A percentile compares a stretch with the other conserved stretches of the same genome.
Conservation (phyloP, 2,113 vertebrate genomes). For the Tylochromis polylepis region DNA sequence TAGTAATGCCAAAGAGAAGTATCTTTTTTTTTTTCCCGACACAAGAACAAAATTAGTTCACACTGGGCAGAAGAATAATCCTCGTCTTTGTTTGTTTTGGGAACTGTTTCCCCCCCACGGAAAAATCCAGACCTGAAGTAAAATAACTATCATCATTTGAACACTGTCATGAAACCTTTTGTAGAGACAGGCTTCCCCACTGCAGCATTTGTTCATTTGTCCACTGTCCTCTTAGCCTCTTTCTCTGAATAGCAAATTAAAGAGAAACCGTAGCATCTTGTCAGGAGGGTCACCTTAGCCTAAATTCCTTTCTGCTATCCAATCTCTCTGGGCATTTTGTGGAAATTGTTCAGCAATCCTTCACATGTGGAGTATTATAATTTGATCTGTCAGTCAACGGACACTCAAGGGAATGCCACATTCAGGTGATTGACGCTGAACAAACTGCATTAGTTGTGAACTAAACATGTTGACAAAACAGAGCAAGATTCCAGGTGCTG, state of each 20-base stretch:
- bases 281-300: not conserved
- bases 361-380: constrained; percentile 21
- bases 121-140: not conserved
- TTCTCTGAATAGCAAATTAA: not conserved
- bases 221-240: not conserved
- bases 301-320: constrained; percentile 8
- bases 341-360: not conserved
- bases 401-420: not conserved
- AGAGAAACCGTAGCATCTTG: constrained; percentile 1
- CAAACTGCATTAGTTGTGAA: constrained; percentile 30
- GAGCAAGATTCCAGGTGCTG: constrained; percentile 11
- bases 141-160: not conserved
- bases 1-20: not conserved
- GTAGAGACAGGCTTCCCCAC: not conserved
- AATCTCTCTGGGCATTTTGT: constrained; percentile 17
- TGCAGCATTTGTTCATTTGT: not conserved
- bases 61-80: not conserved
- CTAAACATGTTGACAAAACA: constrained; percentile 33
- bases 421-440: constrained; percentile 25
- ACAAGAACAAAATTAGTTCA: not conserved
- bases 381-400: constrained; percentile 32
- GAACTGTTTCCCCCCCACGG: not conserved
- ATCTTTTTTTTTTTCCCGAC: not conserved
- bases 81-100: not conserved
- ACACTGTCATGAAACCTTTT: not conserved